Conservation (phyloP, 2,113 vertebrate species). For the Tetrax tetrax region DNA sequence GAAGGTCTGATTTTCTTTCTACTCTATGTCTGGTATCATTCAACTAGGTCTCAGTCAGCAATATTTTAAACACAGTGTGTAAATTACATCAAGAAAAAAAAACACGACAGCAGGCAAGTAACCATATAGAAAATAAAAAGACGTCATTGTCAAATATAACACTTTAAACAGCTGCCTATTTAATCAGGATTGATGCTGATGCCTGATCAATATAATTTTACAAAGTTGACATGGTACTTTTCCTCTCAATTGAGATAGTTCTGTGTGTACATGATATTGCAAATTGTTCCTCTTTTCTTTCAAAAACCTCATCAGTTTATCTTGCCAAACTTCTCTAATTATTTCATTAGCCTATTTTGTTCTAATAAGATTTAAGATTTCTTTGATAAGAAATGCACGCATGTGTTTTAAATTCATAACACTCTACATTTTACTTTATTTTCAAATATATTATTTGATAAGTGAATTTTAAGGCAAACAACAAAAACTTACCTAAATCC, state of each 20-base stretch:
- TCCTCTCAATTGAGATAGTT: background rate
- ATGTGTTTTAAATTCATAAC: background rate
- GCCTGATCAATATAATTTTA: background rate
- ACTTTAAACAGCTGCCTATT: background rate
- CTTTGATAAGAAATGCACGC: background rate
- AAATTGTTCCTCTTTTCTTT: background rate
- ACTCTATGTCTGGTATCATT: background rate
- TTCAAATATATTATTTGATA: background rate
- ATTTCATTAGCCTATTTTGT: background rate
- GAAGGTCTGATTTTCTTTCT: background rate
- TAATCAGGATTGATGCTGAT: conserved; percentile 7
- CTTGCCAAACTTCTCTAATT: background rate
- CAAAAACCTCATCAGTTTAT: background rate
- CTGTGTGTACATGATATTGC: rapidly evolving
- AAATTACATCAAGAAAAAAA: conserved; percentile 9
- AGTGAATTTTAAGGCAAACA: background rate
- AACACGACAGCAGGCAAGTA: conserved; percentile 6
- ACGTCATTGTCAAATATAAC: background rate
- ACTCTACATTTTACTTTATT: background rate
- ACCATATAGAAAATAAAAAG: background rate
- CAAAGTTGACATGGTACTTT: background rate
- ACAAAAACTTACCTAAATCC: background rate
- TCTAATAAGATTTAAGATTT: background rate
- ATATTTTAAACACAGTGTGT: background rate
- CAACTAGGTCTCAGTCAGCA: background rate